Base-by-base conservation (phyloP, 2,113 vertebrate genomes). In the Cyprichromis sp. region DNA sequence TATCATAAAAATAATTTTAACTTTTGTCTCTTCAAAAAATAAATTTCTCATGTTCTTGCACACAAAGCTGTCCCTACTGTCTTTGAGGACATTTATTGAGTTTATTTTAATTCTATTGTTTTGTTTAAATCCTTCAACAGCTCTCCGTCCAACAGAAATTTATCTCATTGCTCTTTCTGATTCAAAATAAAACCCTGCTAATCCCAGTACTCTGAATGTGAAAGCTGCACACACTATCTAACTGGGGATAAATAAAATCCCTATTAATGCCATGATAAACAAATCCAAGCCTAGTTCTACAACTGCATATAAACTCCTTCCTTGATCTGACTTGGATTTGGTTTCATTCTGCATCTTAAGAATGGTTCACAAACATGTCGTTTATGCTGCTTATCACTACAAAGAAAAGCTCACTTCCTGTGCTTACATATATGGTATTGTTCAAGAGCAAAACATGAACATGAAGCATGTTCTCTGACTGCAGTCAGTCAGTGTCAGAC, bases 381-480 rank as follows among this genome's bases (percentile, higher is more conserved):
- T 85, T 88, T 76, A 24, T 82, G 21, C 13, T 83, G 85, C 80
- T 85, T 78, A 80, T 87, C 66, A 34, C 19, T 17, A 42, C 78
- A 83, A 80, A 85, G 90, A 16, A 21, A 57, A 80, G 83, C 45
- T 83, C 83, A 59, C 26, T 31, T 26, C 3, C 81, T 53, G 54
- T 13, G 85, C 66, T 36, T 84, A 81, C 88, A 80, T 91, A 89
- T 91, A 86, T 86, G 89, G 88, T 68, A 17, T n/a, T 81, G 26
- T 85, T 85, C 81, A 52, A 34, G 34, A 80, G 81, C 24, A 59
- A 55, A 86, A 81, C 84, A 87, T 2, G 5, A 40, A 34, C 36
- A 61, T 63, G 59, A 36, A 63, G 31, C 9, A 11, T 36, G 78
- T 84, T 89, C 81, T 86, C 52, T 81, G 79, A 85, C 40, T 36